Conservation (phyloP, 2,797 vertebrate species). For the Myripristis murdjan region DNA sequence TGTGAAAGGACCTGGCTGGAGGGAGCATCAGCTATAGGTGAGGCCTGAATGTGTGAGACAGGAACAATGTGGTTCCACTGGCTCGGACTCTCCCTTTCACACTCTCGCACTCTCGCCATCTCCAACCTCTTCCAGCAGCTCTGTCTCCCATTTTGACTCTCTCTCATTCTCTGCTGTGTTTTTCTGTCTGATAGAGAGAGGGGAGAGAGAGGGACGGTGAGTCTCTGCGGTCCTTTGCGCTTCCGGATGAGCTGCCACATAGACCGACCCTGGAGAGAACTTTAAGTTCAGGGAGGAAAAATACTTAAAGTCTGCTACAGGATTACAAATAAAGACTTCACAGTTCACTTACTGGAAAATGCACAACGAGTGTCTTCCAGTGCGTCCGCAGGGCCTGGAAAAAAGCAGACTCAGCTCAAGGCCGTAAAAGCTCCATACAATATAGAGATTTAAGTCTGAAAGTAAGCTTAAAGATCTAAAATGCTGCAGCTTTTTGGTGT, state of each 20-base stretch:
- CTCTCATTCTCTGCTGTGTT: constrained; percentile 29
- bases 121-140: constrained; percentile 2
- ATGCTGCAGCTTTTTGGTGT: too few relatives aligned
- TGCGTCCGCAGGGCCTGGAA: too few relatives aligned
- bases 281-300: neutral
- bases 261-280: constrained; percentile 22
- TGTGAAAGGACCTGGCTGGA: constrained; percentile 56
- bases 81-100: neutral
- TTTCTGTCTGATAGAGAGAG: constrained; percentile 30
- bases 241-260: constrained; percentile 37
- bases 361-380: too few relatives aligned
- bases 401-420: too few relatives aligned
- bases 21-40: constrained; percentile 54
- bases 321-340: neutral
- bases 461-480: too few relatives aligned
- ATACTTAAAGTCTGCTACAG: neutral
- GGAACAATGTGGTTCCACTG: constrained; percentile 44
- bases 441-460: too few relatives aligned
- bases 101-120: neutral
- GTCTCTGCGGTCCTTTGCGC: constrained; percentile 28
- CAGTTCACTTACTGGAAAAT: neutral
- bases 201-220: constrained; percentile 4
- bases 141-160: constrained; percentile 15
- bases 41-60: constrained; percentile 52
- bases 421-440: too few relatives aligned